phyloP scores from a whole-genome alignment of 2,797 vertebrate species.

The Nothura maculosa region DNA sequence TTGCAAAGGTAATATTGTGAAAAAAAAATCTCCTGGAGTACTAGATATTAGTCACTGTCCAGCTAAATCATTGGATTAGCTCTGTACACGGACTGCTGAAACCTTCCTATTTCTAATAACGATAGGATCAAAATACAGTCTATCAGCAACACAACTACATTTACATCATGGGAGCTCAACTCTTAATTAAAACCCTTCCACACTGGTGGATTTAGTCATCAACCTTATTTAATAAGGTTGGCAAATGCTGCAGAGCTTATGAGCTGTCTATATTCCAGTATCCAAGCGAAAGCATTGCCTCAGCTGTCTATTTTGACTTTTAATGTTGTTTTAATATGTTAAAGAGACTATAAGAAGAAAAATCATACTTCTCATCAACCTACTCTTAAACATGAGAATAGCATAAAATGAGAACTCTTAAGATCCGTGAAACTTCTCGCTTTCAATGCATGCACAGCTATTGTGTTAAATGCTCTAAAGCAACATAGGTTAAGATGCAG shows the following conservation, averaged over 20 bases:
- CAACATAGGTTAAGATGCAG: background rate
- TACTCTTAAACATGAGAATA: background rate
- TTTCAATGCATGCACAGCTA: background rate
- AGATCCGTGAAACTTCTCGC: background rate
- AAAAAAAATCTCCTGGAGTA: background rate
- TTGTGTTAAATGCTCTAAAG: background rate
- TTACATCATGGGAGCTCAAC: background rate
- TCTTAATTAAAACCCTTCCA: slow-evolving; percentile 15
- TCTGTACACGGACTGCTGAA: background rate
- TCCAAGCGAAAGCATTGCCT: background rate
- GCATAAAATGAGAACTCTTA: background rate
- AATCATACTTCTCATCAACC: background rate
- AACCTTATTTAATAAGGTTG: slow-evolving; percentile 4
- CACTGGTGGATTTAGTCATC: background rate
- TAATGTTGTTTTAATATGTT: background rate
- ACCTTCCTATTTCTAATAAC: background rate
- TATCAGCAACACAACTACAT: background rate
- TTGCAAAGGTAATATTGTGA: accelerated
- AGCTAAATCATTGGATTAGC: background rate
- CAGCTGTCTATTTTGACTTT: background rate
- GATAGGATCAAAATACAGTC: background rate
- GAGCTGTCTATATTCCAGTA: background rate
- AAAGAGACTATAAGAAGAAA: background rate
- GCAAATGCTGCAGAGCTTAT: background rate
- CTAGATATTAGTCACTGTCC: background rate